Evolutionary conservation across 2,888 invertebrate species (phyloP).

Genomic region (Hypomecis atomaria): DNA sequence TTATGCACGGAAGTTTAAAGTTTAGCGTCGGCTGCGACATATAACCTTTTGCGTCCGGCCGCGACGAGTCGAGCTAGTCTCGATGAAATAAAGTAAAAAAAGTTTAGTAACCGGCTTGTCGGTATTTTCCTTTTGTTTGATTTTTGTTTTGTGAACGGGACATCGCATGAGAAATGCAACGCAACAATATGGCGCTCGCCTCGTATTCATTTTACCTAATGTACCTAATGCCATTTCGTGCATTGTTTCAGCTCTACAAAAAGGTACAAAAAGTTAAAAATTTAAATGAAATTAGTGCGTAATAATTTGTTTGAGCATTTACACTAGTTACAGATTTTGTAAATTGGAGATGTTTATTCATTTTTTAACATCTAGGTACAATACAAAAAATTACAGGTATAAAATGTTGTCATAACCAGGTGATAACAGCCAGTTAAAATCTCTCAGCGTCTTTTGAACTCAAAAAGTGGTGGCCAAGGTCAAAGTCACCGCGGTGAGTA

Average conservation of each 20-base stretch:
- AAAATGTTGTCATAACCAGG: neutral
- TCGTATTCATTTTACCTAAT: conserved; percentile 40
- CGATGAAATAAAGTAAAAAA: conserved; percentile 82
- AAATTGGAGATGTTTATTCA: no score
- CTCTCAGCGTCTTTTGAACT: conserved; percentile 24
- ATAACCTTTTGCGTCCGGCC: conserved; percentile 65
- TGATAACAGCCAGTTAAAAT: conserved; percentile 11
- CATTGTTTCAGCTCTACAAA: neutral
- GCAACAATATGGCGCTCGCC: conserved; percentile 79
- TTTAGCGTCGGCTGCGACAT: conserved; percentile 69
- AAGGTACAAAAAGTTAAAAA: neutral
- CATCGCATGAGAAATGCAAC: conserved; percentile 83
- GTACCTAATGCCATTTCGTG: conserved; percentile 21
- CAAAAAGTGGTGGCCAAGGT: conserved; percentile 30
- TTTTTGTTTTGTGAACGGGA: conserved; percentile 81
- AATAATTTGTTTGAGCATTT: no score
- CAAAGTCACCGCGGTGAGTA: conserved; percentile 11
- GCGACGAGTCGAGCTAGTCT: conserved; percentile 54
- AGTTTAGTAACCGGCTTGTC: conserved; percentile 82
- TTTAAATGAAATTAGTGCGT: neutral
- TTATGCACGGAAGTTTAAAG: conserved; percentile 77
- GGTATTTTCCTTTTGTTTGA: conserved; percentile 81
- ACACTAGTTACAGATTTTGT: no score
- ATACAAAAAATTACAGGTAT: neutral
- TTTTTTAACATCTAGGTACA: neutral